These are phyloP conservation scores for Boulengeromyrus knoepffleri DNA, from an alignment of 2,113 vertebrate genomes.

Conservation along the genomic window DNA sequence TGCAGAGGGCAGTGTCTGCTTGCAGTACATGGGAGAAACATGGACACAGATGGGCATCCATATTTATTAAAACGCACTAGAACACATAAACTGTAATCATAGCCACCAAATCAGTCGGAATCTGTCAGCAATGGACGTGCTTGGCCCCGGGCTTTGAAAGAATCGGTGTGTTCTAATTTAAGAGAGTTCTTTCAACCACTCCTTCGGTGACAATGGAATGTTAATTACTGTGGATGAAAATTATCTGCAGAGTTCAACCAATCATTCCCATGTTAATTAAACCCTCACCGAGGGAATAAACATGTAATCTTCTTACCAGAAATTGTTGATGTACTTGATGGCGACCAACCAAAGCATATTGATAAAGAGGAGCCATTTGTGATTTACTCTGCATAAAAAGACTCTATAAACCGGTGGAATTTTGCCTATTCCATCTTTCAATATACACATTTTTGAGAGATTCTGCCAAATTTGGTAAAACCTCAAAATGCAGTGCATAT, in stretches of 20 bases:
- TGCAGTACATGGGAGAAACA: neutral
- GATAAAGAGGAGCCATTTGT: neutral
- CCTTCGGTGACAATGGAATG: constrained; percentile 10
- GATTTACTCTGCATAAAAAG: neutral
- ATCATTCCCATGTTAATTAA: constrained; percentile 25
- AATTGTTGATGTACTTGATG: constrained; percentile 18
- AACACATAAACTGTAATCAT: constrained; percentile 15
- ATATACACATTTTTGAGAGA: neutral
- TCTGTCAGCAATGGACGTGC: neutral
- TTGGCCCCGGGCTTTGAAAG: constrained; percentile 6
- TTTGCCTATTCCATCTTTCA: neutral
- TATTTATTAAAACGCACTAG: constrained; percentile 19
- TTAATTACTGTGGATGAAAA: constrained; percentile 26
- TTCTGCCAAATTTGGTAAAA: neutral
- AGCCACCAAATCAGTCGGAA: constrained; percentile 10
- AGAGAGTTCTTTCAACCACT: constrained; percentile 16
- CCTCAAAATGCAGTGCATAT: neutral
- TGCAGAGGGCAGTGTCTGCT: neutral
- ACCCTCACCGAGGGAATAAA: constrained; percentile 16
- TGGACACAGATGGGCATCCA: constrained; percentile 22
- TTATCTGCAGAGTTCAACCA: constrained; percentile 25
- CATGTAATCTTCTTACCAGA: constrained; percentile 2
- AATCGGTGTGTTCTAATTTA: constrained; percentile 22
- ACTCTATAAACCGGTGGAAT: neutral
- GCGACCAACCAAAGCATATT: neutral